Conservation (phyloP, 2,113 vertebrate genomes). For the Dasyprocta punctata region DNA sequence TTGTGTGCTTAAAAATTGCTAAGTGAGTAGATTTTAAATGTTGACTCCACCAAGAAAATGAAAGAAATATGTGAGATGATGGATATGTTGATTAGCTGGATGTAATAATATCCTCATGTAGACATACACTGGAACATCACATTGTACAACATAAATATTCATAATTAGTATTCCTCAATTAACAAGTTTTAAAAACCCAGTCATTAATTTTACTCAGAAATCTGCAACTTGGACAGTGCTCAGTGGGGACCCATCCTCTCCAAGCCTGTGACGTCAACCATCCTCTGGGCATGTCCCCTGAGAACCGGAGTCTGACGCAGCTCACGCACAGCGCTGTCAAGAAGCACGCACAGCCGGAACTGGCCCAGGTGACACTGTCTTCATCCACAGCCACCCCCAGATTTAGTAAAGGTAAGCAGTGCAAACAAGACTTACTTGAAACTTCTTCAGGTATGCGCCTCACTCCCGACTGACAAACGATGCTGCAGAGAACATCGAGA, state of each 20-base stretch:
- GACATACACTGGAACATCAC: not conserved
- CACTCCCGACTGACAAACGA: constrained; percentile 44
- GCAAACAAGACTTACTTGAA: constrained; percentile 14
- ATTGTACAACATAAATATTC: not conserved
- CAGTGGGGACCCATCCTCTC: not conserved
- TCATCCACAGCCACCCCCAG: not conserved
- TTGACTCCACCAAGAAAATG: not conserved
- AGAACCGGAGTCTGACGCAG: not conserved
- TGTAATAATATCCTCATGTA: not conserved
- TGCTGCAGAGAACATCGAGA: not conserved
- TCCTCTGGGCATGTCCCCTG: not conserved
- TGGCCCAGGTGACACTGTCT: not conserved
- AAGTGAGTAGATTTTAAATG: not conserved
- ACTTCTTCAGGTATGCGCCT: not conserved
- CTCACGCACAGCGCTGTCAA: not conserved
- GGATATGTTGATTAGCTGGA: not conserved
- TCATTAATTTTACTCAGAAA: constrained; percentile 19
- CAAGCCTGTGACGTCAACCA: not conserved
- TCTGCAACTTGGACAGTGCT: not conserved
- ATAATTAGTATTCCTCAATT: not conserved
- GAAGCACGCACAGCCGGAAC: not conserved
- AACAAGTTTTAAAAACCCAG: not conserved
- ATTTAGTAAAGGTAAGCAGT: constrained; percentile 20
- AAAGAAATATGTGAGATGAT: not conserved
- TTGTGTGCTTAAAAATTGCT: not conserved